These are phyloP conservation scores for Oscheius sp. DNA, from an alignment of 2,888 invertebrate species.

Conservation along the genomic window DNA sequence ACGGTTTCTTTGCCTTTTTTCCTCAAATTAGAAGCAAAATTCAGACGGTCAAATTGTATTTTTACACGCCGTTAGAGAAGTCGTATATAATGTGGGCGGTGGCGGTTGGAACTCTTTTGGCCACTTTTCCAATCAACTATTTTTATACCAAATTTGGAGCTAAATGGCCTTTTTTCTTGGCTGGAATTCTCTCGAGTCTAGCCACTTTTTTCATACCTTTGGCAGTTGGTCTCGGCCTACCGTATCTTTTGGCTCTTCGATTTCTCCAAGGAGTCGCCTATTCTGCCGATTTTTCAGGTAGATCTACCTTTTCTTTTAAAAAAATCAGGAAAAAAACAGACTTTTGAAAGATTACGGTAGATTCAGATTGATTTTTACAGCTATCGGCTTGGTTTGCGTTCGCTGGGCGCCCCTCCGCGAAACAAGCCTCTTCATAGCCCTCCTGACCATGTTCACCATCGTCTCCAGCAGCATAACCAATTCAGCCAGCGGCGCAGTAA, in stretches of 20 bases:
- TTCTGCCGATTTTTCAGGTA: constrained; percentile 53
- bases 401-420: constrained; percentile 60
- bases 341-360: background rate
- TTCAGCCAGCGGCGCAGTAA: constrained; percentile 46
- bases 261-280: constrained; percentile 54
- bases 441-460: constrained; percentile 59
- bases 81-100: constrained; percentile 57
- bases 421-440: constrained; percentile 56
- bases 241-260: constrained; percentile 35
- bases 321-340: too few relatives aligned
- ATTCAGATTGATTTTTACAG: too few relatives aligned
- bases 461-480: constrained; percentile 57
- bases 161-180: constrained; percentile 47
- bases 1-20: background rate
- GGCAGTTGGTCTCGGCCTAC: constrained; percentile 34
- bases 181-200: constrained; percentile 41
- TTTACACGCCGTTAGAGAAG: constrained; percentile 52
- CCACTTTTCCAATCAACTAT: constrained; percentile 58
- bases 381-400: constrained; percentile 50
- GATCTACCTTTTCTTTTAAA: too few relatives aligned
- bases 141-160: constrained; percentile 55
- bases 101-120: constrained; percentile 56
- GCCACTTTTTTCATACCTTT: constrained; percentile 44
- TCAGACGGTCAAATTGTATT: constrained; percentile 39
- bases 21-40: background rate